Percentiles rank a stretch among this genome's conserved stretches.
Evolutionary conservation across 2,888 invertebrate species (phyloP).

Genomic region (Harmothoe impar): DNA sequence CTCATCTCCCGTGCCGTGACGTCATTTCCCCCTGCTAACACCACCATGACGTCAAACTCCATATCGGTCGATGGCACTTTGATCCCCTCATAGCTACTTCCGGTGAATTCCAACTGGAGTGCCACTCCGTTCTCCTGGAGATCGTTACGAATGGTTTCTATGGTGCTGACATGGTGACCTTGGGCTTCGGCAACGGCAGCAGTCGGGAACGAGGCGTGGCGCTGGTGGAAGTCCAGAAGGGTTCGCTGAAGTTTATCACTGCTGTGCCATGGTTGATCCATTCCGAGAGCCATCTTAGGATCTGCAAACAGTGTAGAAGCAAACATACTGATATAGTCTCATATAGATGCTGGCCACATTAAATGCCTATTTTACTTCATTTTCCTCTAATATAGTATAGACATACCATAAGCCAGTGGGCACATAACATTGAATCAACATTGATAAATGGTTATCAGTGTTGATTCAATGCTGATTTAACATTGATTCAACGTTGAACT

Average conservation of each 20-base stretch:
- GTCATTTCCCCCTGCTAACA: background rate
- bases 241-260: background rate
- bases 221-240: background rate
- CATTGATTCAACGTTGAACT: too few relatives aligned
- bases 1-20: background rate
- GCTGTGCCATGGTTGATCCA: background rate
- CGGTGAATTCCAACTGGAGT: background rate
- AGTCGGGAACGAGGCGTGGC: background rate
- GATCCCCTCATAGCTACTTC: constrained; percentile 7
- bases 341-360: too few relatives aligned
- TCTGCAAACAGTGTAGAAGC: too few relatives aligned
- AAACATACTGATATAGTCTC: too few relatives aligned
- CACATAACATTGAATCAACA: too few relatives aligned
- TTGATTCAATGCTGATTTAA: too few relatives aligned
- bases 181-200: background rate
- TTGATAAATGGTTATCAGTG: too few relatives aligned
- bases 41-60: background rate
- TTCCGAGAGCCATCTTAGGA: background rate
- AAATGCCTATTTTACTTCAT: too few relatives aligned
- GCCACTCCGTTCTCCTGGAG: background rate
- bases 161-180: background rate
- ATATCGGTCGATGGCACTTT: constrained; percentile 17
- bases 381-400: too few relatives aligned
- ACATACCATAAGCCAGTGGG: too few relatives aligned
- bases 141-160: background rate